Conservation (phyloP, 2,888 invertebrate species). For the Drosophila diplacantha region DNA sequence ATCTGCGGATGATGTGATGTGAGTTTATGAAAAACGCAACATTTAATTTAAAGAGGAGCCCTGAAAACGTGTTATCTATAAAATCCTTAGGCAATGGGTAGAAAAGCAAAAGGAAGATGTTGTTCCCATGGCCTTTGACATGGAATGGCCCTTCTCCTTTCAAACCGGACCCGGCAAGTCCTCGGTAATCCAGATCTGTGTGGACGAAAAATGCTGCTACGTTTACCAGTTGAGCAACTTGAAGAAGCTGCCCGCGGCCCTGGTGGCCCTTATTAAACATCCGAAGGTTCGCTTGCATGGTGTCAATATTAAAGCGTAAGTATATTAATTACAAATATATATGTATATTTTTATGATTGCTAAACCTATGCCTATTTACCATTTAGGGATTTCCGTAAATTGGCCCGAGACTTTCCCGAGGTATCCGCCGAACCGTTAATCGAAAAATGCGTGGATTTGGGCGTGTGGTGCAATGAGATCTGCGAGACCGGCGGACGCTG, state of each 20-base stretch:
- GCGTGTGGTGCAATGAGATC: constrained; percentile 80
- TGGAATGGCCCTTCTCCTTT: constrained; percentile 83
- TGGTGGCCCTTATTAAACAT: constrained; percentile 80
- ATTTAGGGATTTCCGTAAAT: constrained; percentile 81
- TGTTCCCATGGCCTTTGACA: constrained; percentile 82
- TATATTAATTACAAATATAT: background rate
- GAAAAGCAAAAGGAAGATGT: constrained; percentile 69
- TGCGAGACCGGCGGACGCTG: constrained; percentile 79
- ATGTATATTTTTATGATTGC: no score
- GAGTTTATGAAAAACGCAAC: constrained; percentile 39
- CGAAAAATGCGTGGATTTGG: constrained; percentile 81
- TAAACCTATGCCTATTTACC: background rate
- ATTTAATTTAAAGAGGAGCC: no score
- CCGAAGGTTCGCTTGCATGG: constrained; percentile 81
- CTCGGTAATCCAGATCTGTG: constrained; percentile 82
- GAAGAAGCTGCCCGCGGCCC: constrained; percentile 80
- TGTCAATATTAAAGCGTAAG: constrained; percentile 82
- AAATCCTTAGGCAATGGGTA: constrained; percentile 74
- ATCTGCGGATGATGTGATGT: constrained; percentile 78
- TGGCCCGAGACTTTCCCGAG: constrained; percentile 81
- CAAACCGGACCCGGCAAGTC: constrained; percentile 81
- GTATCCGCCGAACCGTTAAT: constrained; percentile 79
- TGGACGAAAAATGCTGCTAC: constrained; percentile 79
- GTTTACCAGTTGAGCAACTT: constrained; percentile 81
- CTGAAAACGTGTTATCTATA: no score